Base-by-base conservation (phyloP, 2,113 vertebrate genomes). In the Accipiter virgatus region DNA sequence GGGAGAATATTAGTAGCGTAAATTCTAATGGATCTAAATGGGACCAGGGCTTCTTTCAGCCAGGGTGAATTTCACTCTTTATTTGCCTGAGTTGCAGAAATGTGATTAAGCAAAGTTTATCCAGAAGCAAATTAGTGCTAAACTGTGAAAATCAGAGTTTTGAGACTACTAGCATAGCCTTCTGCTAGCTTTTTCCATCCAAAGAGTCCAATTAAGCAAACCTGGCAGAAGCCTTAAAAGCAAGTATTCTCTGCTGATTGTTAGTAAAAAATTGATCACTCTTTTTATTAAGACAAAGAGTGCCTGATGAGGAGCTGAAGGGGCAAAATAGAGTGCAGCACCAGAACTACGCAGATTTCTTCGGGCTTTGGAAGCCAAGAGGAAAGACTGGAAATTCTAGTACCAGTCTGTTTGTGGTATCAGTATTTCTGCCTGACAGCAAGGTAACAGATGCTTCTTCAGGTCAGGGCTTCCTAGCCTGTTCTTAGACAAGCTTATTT, bases 41-140 rank as follows among this genome's bases (percentile, higher is more conserved):
- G 50, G 50, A 71, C 55, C 29, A 66, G 19, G 6, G 16, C 13
- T 83, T 42, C 38, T 95, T 92, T 92, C n/a, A 92, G 58, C 16
- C 17, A 61, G 62, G 36, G 50, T 80, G 58, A 67, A 81, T 88
- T 86, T 92, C 3, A 4, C 25, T 68, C 19, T 72, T 67, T 66
- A 59, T 81, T 90, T 93, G 32, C 38, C 31, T 71, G 55, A 70
- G 65, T 81, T 88, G 59, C 55, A 94, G 81, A 94, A 95, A 88
- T 86, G 38, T 93, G 72, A 88, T 94, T 92, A 95, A 86, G 45
- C 77, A 81, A 53, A 81, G n/a, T 92, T 94, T 78, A 96, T 83
- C 55, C 62, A 80, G 79, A 93, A 88, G 40, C 22, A 85, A 88
- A 83, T 81, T 70, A 94, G n/a, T 86, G 72, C 82, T 95, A 45